Evolutionary conservation across 2,113 vertebrate genomes (phyloP).

Genomic region (Rhinolophus ferrumequinum): DNA sequence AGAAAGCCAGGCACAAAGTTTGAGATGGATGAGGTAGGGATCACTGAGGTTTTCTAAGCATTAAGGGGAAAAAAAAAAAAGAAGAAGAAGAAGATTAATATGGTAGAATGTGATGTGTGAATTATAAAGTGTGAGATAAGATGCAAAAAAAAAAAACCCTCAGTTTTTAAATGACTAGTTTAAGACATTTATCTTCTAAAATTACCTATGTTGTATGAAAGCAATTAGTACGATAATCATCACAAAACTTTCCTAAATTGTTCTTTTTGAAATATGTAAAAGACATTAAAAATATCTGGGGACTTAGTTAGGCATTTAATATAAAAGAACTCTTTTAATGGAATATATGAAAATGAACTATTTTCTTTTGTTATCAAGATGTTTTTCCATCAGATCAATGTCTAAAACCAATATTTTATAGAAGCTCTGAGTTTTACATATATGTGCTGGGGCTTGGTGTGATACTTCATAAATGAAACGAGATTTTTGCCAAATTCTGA

Average conservation of each 20-base stretch:
- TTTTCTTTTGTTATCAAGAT: background rate
- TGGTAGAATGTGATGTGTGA: background rate
- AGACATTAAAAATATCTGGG: background rate
- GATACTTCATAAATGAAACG: background rate
- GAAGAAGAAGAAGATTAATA: background rate
- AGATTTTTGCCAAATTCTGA: slow-evolving; percentile 26
- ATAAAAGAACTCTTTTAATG: background rate
- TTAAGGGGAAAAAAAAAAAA: background rate
- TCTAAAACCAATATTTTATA: background rate
- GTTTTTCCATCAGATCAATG: background rate
- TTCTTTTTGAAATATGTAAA: slow-evolving; percentile 22
- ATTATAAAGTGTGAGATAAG: background rate
- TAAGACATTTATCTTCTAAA: slow-evolving; percentile 11
- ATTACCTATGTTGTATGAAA: background rate
- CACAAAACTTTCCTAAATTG: slow-evolving; percentile 28
- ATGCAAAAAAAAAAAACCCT: background rate
- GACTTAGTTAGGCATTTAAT: slow-evolving; percentile 39
- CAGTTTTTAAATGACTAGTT: background rate
- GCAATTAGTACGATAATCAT: background rate
- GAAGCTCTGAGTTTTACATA: background rate
- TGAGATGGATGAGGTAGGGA: background rate
- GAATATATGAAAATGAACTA: background rate
- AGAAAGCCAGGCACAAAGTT: background rate
- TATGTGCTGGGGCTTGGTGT: background rate
- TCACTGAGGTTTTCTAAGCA: background rate